Conservation (phyloP, 2,797 vertebrate species). For the Petrocephalus schoutedeni region DNA sequence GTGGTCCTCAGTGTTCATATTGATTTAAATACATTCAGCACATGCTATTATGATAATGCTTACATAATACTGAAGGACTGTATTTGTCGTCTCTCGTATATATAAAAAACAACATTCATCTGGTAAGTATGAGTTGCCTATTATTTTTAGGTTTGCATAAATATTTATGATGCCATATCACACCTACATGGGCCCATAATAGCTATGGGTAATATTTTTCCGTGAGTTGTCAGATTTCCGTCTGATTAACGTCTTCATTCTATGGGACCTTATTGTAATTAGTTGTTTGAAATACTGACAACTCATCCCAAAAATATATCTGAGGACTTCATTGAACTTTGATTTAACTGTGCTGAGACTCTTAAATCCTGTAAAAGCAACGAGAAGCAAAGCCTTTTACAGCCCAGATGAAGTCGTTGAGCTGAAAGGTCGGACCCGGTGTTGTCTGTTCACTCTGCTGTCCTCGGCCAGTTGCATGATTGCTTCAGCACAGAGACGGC, state of each 20-base stretch:
- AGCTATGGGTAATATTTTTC: conserved; percentile 79
- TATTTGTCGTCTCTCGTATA: conserved; percentile 79
- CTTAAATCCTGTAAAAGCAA: conserved; percentile 75
- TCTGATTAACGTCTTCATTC: conserved; percentile 32
- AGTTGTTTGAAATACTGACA: conserved; percentile 69
- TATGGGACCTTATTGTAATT: conserved; percentile 38
- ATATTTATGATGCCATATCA: conserved; percentile 54
- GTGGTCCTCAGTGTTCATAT: neutral
- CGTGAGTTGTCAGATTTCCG: conserved; percentile 80
- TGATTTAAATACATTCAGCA: conserved; percentile 37
- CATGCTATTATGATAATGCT: conserved; percentile 44
- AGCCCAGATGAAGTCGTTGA: conserved; percentile 69
- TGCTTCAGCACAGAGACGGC: conserved; percentile 69
- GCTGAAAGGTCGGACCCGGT: conserved; percentile 57
- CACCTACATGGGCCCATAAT: conserved; percentile 70
- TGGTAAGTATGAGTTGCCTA: conserved; percentile 74
- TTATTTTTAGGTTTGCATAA: conserved; percentile 61
- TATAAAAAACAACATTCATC: conserved; percentile 66
- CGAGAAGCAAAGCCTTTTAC: conserved; percentile 61
- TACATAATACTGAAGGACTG: conserved; percentile 67
- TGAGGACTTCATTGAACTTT: conserved; percentile 75
- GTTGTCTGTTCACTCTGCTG: conserved; percentile 51
- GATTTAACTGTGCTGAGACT: conserved; percentile 70
- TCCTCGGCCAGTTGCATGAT: conserved; percentile 66
- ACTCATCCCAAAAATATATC: conserved; percentile 79